These are phyloP conservation scores for Heliconius hewitsoni DNA, from an alignment of 1,140 invertebrate genomes.

Conservation along the genomic window DNA sequence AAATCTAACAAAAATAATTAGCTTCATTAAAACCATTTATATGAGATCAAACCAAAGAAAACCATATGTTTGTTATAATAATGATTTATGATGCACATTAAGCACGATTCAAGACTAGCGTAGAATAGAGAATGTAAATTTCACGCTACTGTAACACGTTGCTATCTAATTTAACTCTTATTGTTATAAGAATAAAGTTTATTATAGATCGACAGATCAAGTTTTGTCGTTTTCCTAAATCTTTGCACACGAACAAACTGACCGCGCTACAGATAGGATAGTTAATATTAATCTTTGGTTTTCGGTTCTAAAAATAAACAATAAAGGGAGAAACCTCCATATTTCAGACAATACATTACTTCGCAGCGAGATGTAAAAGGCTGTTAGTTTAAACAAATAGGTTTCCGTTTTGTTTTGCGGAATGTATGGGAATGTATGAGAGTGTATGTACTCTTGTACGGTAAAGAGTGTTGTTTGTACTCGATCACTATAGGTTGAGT, in stretches of 20 bases:
- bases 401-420: neutral
- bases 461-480: neutral
- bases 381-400: conserved; percentile 12
- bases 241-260: conserved; percentile 35
- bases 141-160: neutral
- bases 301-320: conserved; percentile 44
- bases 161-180: conserved; percentile 16
- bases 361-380: neutral
- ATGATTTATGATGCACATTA: conserved; percentile 37
- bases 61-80: conserved; percentile 27
- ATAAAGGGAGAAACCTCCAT: conserved; percentile 22
- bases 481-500: neutral
- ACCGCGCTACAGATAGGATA: conserved; percentile 48
- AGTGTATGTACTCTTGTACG: neutral
- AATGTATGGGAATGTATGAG: neutral
- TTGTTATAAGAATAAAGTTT: neutral
- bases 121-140: conserved; percentile 31
- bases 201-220: neutral
- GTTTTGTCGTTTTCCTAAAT: neutral
- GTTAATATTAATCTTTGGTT: conserved; percentile 48
- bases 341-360: neutral
- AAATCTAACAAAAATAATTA: neutral
- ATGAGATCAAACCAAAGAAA: neutral
- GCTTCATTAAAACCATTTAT: neutral
- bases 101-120: conserved; percentile 25